A percentile compares a stretch with the other conserved stretches of the same genome.
Evolutionary conservation across 2,797 vertebrate species (phyloP).

Genomic region (Masticophis lateralis): DNA sequence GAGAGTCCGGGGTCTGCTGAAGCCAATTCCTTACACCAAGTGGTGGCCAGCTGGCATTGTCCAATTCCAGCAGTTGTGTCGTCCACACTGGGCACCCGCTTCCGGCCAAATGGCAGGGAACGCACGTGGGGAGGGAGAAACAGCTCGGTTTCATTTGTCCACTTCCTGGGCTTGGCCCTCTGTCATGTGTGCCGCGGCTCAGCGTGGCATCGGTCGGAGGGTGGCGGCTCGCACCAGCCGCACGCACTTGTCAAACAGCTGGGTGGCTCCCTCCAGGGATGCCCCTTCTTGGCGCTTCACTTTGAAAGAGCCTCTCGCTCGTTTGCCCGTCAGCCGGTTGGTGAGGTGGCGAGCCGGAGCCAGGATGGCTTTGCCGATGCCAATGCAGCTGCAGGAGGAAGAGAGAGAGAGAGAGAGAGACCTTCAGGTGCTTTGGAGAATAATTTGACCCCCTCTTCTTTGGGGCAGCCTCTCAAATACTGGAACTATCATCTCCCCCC

Average conservation of each 20-base stretch:
- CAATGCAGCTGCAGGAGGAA: slow-evolving; percentile 46
- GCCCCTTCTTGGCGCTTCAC: slow-evolving; percentile 34
- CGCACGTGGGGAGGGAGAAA: accelerated
- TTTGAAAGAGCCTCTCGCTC: background rate
- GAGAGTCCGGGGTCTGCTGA: background rate
- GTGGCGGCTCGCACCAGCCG: slow-evolving; percentile 41
- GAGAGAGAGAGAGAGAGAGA: background rate
- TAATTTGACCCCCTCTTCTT: too few species aligned
- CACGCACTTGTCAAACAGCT: slow-evolving; percentile 71
- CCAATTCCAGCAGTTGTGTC: background rate
- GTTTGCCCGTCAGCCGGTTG: slow-evolving; percentile 41
- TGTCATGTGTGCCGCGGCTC: background rate
- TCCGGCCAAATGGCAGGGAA: background rate
- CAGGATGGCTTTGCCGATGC: slow-evolving; percentile 40
- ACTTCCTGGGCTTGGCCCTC: background rate
- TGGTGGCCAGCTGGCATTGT: too few species aligned
- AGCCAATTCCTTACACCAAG: background rate
- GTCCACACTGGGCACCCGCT: too few species aligned
- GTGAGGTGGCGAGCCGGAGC: slow-evolving; percentile 46
- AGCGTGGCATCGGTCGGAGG: accelerated
- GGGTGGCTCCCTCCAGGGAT: background rate
- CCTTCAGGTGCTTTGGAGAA: too few species aligned
- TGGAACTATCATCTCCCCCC: too few species aligned
- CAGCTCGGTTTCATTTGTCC: accelerated
- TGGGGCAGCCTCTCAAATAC: too few species aligned